Conservation (phyloP, 2,113 vertebrate genomes). For the Channa argus region DNA sequence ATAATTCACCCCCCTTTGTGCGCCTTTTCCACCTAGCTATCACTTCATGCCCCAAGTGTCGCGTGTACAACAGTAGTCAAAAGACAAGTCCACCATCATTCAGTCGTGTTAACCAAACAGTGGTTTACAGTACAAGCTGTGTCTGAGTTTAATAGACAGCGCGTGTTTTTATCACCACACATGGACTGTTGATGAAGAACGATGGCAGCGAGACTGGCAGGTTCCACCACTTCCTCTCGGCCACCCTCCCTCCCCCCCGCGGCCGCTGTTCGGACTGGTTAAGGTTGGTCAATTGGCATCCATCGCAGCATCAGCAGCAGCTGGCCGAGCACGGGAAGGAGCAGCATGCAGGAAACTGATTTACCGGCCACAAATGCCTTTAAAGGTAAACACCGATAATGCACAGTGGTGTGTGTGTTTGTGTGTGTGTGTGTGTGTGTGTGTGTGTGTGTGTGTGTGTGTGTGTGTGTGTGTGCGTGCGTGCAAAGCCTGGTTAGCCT, state of each 20-base stretch:
- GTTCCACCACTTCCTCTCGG: constrained; percentile 59
- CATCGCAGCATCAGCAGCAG: constrained; percentile 75
- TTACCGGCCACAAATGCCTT: constrained; percentile 96
- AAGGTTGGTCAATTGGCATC: constrained; percentile 78
- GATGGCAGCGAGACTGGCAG: constrained; percentile 71
- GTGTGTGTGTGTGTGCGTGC: constrained; percentile 12
- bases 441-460: constrained; percentile 13
- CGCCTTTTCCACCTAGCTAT: constrained; percentile 2
- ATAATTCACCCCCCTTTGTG: constrained; percentile 2
- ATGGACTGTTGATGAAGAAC: constrained; percentile 69
- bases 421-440: constrained; percentile 13
- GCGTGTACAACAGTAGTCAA: constrained; percentile 1
- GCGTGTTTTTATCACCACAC: not conserved
- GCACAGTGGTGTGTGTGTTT: not conserved
- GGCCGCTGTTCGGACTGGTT: constrained; percentile 84
- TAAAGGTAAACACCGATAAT: constrained; percentile 87
- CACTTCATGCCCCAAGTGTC: not conserved
- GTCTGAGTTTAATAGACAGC: not conserved
- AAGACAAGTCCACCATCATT: not conserved
- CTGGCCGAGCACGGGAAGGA: constrained; percentile 83
- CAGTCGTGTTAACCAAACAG: constrained; percentile 2
- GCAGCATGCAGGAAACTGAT: constrained; percentile 98
- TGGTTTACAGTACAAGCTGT: not conserved
- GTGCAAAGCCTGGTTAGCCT: not conserved
- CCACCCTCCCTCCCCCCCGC: constrained; percentile 65